Conservation (phyloP, 2,888 invertebrate species). For the Ophioninae sp. region DNA sequence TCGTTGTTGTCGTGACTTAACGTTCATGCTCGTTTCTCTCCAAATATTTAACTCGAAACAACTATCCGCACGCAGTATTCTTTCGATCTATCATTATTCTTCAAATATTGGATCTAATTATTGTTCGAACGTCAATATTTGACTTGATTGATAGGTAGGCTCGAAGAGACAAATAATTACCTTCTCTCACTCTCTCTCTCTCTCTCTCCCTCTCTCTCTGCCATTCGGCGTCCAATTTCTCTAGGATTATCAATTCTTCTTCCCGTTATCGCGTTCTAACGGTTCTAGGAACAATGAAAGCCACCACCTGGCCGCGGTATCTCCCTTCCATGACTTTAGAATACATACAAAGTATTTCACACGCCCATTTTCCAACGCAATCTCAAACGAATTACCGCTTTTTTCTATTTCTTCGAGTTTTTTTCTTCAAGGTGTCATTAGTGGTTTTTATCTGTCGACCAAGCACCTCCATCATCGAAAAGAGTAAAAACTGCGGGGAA, state of each 20-base stretch:
- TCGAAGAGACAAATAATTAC: not conserved
- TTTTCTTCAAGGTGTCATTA: not conserved
- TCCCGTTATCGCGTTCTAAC: not conserved
- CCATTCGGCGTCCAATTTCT: not conserved
- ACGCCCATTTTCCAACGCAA: not conserved
- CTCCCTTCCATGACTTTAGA: not conserved
- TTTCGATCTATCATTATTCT: not conserved
- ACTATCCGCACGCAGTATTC: not conserved
- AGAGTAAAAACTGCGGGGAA: not conserved
- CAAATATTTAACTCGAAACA: not conserved
- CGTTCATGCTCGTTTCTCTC: not conserved
- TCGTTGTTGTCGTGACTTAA: no score
- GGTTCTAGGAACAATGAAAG: no score
- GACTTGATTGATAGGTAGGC: not conserved
- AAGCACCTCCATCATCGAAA: not conserved
- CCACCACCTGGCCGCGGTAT: not conserved
- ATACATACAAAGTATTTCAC: not conserved
- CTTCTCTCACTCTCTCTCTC: not conserved
- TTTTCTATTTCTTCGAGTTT: not conserved
- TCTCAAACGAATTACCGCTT: not conserved
- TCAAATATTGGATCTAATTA: not conserved
- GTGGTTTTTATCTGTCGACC: not conserved
- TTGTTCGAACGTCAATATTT: constrained; percentile 3
- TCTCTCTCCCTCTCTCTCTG: not conserved
- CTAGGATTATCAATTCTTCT: not conserved